Percentiles rank a stretch among this genome's conserved stretches.
These are phyloP conservation scores for Abrostola tripartita DNA, from an alignment of 2,888 invertebrate genomes.

Conservation along the genomic window DNA sequence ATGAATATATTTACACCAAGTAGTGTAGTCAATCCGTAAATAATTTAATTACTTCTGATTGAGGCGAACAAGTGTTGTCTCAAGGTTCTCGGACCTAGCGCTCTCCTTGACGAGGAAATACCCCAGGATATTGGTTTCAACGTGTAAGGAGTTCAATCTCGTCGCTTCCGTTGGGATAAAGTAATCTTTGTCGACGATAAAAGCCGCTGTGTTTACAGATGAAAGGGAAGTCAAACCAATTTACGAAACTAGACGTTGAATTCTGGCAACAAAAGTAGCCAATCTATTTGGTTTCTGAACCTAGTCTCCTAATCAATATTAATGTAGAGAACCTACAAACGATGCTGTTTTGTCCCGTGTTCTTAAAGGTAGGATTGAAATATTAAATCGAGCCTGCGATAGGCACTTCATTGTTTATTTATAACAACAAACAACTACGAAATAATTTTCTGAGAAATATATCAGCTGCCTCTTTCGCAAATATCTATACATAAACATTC, in stretches of 20 bases:
- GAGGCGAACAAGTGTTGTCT: constrained; percentile 16
- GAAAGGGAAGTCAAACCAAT: constrained; percentile 68
- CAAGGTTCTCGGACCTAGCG: constrained; percentile 51
- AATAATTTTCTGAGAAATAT: constrained; percentile 8
- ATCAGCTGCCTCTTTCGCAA: not conserved
- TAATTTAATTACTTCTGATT: constrained; percentile 32
- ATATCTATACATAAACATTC: constrained; percentile 7
- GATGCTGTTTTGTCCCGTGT: constrained; percentile 22
- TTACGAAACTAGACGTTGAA: constrained; percentile 60
- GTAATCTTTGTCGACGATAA: constrained; percentile 68
- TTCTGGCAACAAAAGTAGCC: constrained; percentile 57
- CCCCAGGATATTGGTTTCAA: constrained; percentile 73
- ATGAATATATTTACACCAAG: constrained; percentile 2
- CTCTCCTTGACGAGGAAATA: constrained; percentile 60
- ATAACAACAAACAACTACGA: constrained; percentile 4
- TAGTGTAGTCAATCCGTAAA: constrained; percentile 10
- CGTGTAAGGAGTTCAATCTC: constrained; percentile 70
- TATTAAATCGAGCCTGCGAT: constrained; percentile 19
- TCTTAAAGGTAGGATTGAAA: constrained; percentile 21
- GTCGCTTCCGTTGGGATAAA: constrained; percentile 68
- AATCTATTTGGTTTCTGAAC: constrained; percentile 52
- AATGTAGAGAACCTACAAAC: constrained; percentile 24
- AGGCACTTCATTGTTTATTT: constrained; percentile 23
- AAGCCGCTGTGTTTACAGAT: constrained; percentile 67
- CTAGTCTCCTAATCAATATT: constrained; percentile 46